phyloP scores from a whole-genome alignment of 2,888 invertebrate genomes.

The Drosophila borborema region DNA sequence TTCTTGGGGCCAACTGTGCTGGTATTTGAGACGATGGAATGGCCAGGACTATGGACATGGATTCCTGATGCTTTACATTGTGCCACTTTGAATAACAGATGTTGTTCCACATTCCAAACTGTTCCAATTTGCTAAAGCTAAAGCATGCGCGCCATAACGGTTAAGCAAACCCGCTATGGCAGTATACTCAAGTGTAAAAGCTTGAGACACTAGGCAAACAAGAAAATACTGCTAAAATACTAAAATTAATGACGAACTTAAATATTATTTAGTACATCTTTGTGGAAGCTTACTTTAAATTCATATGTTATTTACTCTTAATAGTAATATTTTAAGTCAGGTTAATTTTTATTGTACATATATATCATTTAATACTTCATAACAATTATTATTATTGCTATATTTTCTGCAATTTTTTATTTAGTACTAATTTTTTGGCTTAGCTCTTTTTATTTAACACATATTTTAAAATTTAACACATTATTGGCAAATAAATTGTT shows the following conservation, averaged over 20 bases:
- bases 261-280: neutral
- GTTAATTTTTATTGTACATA: too few relatives aligned
- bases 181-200: constrained; percentile 5
- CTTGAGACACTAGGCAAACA: neutral
- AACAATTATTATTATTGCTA: neutral
- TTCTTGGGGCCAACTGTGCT: constrained; percentile 51
- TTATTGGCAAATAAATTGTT: neutral
- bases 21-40: constrained; percentile 51
- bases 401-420: neutral
- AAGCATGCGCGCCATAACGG: constrained; percentile 52
- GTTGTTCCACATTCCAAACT: constrained; percentile 63
- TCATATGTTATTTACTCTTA: neutral
- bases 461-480: neutral
- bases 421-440: neutral
- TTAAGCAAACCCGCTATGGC: neutral
- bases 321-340: too few relatives aligned
- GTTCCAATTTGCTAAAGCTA: constrained; percentile 55
- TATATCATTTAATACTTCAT: too few relatives aligned
- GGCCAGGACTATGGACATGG: constrained; percentile 62
- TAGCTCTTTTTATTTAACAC: neutral
- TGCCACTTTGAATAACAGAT: constrained; percentile 79
- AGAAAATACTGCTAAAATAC: constrained; percentile 1
- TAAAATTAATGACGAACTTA: neutral
- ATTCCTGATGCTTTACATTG: constrained; percentile 52
- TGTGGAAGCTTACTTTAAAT: too few relatives aligned